Evolutionary conservation across 1,140 invertebrate species (phyloP), one percentile per base, ranked within the genome.

Genomic region (Plutomurus gul): DNA sequence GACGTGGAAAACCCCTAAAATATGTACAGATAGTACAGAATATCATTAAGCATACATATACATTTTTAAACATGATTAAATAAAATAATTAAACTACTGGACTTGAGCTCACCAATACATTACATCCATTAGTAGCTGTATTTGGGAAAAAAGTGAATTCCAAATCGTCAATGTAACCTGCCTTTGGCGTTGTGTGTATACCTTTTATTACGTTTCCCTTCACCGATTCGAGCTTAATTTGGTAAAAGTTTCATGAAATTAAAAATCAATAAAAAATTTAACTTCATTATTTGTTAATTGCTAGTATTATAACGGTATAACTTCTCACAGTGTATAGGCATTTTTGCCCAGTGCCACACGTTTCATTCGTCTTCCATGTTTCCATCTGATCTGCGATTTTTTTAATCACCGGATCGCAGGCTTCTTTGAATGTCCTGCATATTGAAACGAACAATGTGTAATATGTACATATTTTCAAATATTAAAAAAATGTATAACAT

Each of bases 1-100:
- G 88, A 88, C 8, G 85, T 85, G 8, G 88, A 88, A 72, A 84
- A 85, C 7, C 87, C 88, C 87, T 88, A 79, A 10, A 27, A 80
- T 10, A 25, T 33, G 30, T 36, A 3, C 11, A 13, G 4, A 72
- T 6, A 10, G 30, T 7, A n/a, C n/a, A n/a, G n/a, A n/a, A n/a
- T n/a, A n/a, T n/a, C n/a, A n/a, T n/a, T n/a, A n/a, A n/a, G n/a
- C n/a, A n/a, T n/a, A n/a, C n/a, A n/a, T 72, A 37, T 16, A 18
- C 10, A 18, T 1, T 39, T 7, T n/a, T 4, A 2, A 39, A 11
- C 30, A 37, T 20, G 7, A 72, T 7, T 13, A 16, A 73, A 27
- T 73, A 20, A 40, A 20, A 73, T 73, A 11, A 25, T 71, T n/a
- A n/a, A n/a, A n/a, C n/a, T n/a, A n/a, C n/a, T n/a, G n/a, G n/a